A percentile compares a stretch with the other conserved stretches of the same genome.
Conservation (phyloP, 1,140 invertebrate species). For the Sycophaga agraensis region DNA sequence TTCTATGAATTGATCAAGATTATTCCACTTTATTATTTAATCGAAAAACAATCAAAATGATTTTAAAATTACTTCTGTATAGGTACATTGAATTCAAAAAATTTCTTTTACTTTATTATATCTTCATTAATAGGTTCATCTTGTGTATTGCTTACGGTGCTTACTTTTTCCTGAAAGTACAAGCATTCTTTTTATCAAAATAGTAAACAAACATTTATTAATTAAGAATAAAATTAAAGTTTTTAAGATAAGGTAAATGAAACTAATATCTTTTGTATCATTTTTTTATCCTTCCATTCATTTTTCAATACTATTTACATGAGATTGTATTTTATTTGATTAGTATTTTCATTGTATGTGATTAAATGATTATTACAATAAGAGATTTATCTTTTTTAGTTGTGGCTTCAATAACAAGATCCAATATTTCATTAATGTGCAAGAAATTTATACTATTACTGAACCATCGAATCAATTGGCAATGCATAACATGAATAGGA, state of each 20-base stretch:
- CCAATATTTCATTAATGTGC: neutral
- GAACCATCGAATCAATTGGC: conserved; percentile 37
- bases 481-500: conserved; percentile 34
- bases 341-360: neutral
- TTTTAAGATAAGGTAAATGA: neutral
- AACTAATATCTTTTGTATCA: too few species aligned
- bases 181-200: too few species aligned
- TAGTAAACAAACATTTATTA: too few species aligned
- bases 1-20: conserved; percentile 44
- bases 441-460: conserved; percentile 20
- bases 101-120: neutral
- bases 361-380: neutral
- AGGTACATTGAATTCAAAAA: neutral
- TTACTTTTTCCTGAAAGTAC: too few species aligned
- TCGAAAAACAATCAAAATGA: neutral
- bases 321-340: too few species aligned
- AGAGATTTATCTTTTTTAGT: neutral
- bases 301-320: too few species aligned
- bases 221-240: neutral
- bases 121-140: neutral
- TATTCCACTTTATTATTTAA: conserved; percentile 11
- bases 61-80: neutral
- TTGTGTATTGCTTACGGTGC: neutral
- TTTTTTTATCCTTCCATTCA: too few species aligned
- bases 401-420: conserved; percentile 3